Conservation (phyloP, 2,797 vertebrate species). For the Diplodus puntazzo region DNA sequence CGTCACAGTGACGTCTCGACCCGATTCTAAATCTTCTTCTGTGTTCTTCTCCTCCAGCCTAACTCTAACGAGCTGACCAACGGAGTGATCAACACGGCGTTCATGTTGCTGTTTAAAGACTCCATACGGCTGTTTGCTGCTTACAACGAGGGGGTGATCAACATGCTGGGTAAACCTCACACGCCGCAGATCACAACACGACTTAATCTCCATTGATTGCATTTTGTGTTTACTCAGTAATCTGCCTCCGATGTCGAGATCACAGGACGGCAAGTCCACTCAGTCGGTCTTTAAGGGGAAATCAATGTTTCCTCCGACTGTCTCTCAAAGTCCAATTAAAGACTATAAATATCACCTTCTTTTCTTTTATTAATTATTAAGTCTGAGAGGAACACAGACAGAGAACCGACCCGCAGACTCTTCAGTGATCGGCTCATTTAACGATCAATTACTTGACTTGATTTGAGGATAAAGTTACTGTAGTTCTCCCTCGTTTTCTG, state of each 20-base stretch:
- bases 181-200: conserved; percentile 1
- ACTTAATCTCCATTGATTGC: background rate
- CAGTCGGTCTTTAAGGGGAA: conserved; percentile 34
- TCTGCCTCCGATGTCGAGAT: conserved; percentile 29
- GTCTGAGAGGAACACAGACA: conserved; percentile 19
- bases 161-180: conserved; percentile 91
- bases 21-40: background rate
- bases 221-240: conserved; percentile 7
- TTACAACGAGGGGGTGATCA: conserved; percentile 98
- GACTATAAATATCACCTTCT: conserved; percentile 49
- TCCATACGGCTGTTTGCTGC: conserved; percentile 96
- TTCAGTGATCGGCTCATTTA: conserved; percentile 37
- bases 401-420: conserved; percentile 23
- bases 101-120: conserved; percentile 98
- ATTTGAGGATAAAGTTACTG: conserved; percentile 15
- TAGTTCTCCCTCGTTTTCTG: background rate
- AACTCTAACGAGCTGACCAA: conserved; percentile 96
- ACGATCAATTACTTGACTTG: conserved; percentile 36
- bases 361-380: conserved; percentile 55
- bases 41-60: conserved; percentile 80
- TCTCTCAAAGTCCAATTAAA: conserved; percentile 60
- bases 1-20: background rate
- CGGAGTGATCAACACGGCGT: conserved; percentile 94
- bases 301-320: conserved; percentile 42
- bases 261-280: conserved; percentile 34